These are phyloP conservation scores for Eulemur albifrons DNA, from an alignment of 2,797 vertebrate genomes.

Conservation along the genomic window DNA sequence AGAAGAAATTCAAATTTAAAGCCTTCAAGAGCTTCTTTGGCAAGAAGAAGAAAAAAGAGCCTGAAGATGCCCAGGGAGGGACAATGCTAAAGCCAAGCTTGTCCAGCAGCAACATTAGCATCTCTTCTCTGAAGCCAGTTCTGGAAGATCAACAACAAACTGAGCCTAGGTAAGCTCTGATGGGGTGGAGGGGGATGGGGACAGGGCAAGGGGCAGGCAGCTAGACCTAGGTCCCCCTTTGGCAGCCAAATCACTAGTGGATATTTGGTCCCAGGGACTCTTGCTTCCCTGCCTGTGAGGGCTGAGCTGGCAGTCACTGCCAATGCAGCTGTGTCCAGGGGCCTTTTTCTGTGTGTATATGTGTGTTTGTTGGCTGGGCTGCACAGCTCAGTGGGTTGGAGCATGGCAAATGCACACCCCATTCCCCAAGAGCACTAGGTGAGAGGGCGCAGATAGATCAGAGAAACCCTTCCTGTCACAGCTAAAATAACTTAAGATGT, in stretches of 20 bases:
- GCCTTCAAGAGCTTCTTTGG: constrained; percentile 93
- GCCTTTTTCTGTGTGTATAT: neutral
- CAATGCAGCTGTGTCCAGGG: neutral
- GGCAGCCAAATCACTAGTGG: neutral
- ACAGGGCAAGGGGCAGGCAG: neutral
- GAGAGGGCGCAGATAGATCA: neutral
- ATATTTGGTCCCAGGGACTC: neutral
- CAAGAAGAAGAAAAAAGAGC: constrained; percentile 93
- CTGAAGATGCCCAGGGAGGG: constrained; percentile 73
- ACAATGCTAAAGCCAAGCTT: constrained; percentile 86
- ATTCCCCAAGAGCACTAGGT: neutral
- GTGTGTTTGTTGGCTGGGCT: neutral
- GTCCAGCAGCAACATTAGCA: constrained; percentile 88
- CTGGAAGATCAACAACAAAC: neutral
- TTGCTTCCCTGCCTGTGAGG: neutral
- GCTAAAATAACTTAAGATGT: neutral
- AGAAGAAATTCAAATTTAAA: constrained; percentile 96
- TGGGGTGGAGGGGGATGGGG: neutral
- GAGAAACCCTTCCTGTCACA: neutral
- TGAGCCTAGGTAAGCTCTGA: constrained; percentile 7
- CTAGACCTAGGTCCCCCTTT: neutral
- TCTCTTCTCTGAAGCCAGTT: constrained; percentile 85
- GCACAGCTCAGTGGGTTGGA: neutral
- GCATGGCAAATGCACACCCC: neutral
- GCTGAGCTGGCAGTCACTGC: neutral